These are phyloP conservation scores for Crocuta crocuta DNA, from an alignment of 2,113 vertebrate genomes.

Conservation along the genomic window DNA sequence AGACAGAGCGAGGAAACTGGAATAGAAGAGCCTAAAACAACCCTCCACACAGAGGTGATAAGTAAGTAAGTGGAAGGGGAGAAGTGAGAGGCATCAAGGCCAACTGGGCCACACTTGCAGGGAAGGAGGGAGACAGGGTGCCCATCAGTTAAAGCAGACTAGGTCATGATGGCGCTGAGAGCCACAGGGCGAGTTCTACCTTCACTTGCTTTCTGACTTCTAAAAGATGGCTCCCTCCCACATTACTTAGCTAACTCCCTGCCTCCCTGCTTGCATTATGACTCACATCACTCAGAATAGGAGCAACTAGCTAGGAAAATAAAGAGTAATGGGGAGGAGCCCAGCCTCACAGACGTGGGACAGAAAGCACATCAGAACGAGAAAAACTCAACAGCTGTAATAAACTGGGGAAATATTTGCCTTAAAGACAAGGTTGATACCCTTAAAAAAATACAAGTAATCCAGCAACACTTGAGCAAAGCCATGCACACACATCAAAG, in stretches of 20 bases:
- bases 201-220: not conserved
- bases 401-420: not conserved
- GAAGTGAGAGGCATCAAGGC: not conserved
- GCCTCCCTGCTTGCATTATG: not conserved
- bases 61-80: not conserved
- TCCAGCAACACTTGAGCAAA: not conserved
- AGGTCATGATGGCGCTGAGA: not conserved
- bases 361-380: not conserved
- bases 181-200: rapidly evolving
- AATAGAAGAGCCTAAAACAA: not conserved
- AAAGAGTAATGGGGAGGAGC: not conserved
- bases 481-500: not conserved
- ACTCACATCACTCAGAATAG: not conserved
- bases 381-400: not conserved
- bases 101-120: not conserved
- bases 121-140: not conserved
- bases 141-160: not conserved
- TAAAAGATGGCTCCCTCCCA: not conserved
- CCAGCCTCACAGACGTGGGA: not conserved
- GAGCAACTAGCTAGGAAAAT: not conserved
- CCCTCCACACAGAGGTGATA: no score
- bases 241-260: not conserved
- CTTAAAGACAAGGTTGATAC: not conserved
- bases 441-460: not conserved
- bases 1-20: not conserved